These are phyloP conservation scores for Stenurella melanura DNA, from an alignment of 2,888 invertebrate genomes.

Conservation along the genomic window DNA sequence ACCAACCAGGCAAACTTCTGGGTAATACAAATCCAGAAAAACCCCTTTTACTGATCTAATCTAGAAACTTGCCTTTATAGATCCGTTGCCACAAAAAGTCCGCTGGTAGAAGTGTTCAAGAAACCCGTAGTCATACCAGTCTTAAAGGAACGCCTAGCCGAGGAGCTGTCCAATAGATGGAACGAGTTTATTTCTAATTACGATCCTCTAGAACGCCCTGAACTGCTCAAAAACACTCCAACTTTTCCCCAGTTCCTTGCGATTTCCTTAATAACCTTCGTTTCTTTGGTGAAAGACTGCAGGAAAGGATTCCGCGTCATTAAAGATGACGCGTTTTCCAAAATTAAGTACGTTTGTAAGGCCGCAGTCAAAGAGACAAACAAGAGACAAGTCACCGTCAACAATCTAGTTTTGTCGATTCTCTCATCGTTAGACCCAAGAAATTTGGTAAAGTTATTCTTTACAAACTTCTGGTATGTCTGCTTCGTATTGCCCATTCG, in stretches of 20 bases:
- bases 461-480: conserved; percentile 69
- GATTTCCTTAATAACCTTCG: conserved; percentile 79
- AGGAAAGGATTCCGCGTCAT: conserved; percentile 75
- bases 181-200: conserved; percentile 87
- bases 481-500: conserved; percentile 62
- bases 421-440: conserved; percentile 72
- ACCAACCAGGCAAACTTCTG: conserved; percentile 63
- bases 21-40: conserved; percentile 59
- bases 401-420: conserved; percentile 69
- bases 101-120: conserved; percentile 76
- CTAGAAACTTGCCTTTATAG: conserved; percentile 45
- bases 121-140: conserved; percentile 80
- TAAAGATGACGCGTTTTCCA: conserved; percentile 73
- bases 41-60: neutral
- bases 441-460: conserved; percentile 68
- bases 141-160: conserved; percentile 80
- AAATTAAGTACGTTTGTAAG: conserved; percentile 72
- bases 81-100: conserved; percentile 70
- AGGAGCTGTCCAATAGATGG: conserved; percentile 84
- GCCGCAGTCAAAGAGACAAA: conserved; percentile 65
- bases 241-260: conserved; percentile 79
- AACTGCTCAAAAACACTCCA: conserved; percentile 78
- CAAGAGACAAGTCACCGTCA: conserved; percentile 64
- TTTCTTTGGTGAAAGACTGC: conserved; percentile 79
- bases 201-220: conserved; percentile 85